Evolutionary conservation across 1,140 invertebrate species (phyloP).

Genomic region (Eumeta japonica): DNA sequence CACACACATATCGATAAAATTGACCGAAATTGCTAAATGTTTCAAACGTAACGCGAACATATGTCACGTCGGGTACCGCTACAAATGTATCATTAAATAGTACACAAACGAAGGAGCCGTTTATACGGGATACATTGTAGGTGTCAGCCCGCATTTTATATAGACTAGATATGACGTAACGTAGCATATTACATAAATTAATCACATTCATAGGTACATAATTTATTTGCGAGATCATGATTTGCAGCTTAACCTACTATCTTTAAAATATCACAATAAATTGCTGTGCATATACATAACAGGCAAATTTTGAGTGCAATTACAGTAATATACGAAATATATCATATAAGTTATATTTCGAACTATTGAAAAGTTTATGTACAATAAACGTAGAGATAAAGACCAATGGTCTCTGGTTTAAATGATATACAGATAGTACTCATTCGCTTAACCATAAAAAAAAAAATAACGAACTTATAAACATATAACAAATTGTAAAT

Average conservation of each 20-base stretch:
- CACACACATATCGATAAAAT: constrained; percentile 29
- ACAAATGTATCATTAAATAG: background rate
- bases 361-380: constrained; percentile 10
- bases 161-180: constrained; percentile 18
- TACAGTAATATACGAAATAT: constrained; percentile 47
- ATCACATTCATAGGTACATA: constrained; percentile 46
- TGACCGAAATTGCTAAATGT: constrained; percentile 45
- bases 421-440: too few relatives aligned
- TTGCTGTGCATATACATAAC: constrained; percentile 57
- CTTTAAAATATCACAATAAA: constrained; percentile 59
- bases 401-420: too few relatives aligned
- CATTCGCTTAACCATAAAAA: too few relatives aligned
- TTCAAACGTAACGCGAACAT: constrained; percentile 24
- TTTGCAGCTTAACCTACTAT: constrained; percentile 52
- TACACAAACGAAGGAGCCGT: background rate
- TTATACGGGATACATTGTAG: background rate
- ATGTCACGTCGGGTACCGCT: too few relatives aligned
- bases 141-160: constrained; percentile 33
- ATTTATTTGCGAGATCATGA: constrained; percentile 46
- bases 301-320: constrained; percentile 57
- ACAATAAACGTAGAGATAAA: too few relatives aligned
- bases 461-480: too few relatives aligned
- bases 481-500: too few relatives aligned
- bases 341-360: constrained; percentile 31
- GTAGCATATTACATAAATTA: constrained; percentile 27